Evolutionary conservation across 2,888 invertebrate genomes (phyloP).

Genomic region (Euzetes globulus): DNA sequence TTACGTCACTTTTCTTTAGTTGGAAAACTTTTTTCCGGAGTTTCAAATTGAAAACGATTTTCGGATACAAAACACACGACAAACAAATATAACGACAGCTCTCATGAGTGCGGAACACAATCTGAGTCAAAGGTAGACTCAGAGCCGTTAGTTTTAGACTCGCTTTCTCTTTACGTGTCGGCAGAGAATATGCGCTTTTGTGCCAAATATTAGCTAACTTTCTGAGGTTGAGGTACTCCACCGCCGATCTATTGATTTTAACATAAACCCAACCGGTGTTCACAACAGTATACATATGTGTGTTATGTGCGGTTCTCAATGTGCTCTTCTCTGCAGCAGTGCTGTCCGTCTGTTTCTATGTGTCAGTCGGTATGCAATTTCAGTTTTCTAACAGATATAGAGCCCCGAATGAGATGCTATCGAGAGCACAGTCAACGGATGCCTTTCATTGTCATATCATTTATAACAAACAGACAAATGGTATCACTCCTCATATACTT

Average conservation of each 20-base stretch:
- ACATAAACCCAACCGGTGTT: neutral
- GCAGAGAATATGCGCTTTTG: slow-evolving; percentile 17
- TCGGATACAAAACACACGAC: neutral
- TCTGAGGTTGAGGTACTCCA: slow-evolving; percentile 5
- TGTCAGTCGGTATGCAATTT: no score
- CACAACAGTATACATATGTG: no score
- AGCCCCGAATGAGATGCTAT: no score
- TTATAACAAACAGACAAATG: no score
- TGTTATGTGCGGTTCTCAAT: no score
- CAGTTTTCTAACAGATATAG: no score
- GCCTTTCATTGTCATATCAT: no score
- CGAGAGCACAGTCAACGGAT: no score
- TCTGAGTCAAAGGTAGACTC: neutral
- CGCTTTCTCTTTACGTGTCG: neutral
- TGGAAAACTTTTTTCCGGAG: neutral
- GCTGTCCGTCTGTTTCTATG: no score
- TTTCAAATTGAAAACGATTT: neutral
- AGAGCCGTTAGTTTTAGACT: neutral
- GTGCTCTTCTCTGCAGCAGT: no score
- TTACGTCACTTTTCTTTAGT: neutral
- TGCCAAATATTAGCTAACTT: slow-evolving; percentile 5
- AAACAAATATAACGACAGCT: neutral
- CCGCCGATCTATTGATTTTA: slow-evolving; percentile 9
- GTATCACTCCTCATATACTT: no score
- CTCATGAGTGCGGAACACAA: neutral